Evolutionary conservation across 1,140 invertebrate species (phyloP), one percentile per base, ranked within the genome.

Genomic region (Zaprionus camerounensis): DNA sequence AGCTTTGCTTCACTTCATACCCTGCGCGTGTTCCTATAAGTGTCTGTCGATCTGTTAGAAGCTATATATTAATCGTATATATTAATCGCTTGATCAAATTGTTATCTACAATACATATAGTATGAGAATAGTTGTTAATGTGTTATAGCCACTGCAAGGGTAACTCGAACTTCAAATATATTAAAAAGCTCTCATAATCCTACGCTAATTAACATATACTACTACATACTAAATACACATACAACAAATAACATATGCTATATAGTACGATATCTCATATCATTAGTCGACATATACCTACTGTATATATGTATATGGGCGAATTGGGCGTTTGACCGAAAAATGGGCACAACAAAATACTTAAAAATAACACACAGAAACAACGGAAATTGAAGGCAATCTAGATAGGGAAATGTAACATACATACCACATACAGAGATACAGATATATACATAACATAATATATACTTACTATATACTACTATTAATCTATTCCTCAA

Each of bases 331-430:
- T 63, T 67, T 38, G 53, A 58, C 26, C 53, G 62, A 17, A 66
- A 75, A 70, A 74, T 72, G 80, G 77, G 82, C 81, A 85, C 81
- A 85, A 75, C 26, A 69, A 46, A 31, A 71, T 44, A 80, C 56
- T 26, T 34, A 34, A 41, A 51, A 26, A 38, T 9, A 11, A 53
- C 41, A 70, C 41, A 71, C 46, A 71, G 51, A 76, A 46, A 59
- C 41, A 71, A 66, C 41, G 69, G 75, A 76, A 92, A 90, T 81
- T 91, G 91, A 92, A 80, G 91, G 91, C 91, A 92, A 92, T 92
- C 91, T 90, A 92, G 88, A 71, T 91, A 91, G 88, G 81, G 78
- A 91, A 91, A 80, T 72, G 65, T 78, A 66, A 61, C 24, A 34
- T 56, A 66, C 11, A 20, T 24, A 68, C 12, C 22, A 61, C 20